phyloP scores from a whole-genome alignment of 2,797 vertebrate species.

The Hylomyscus alleni region DNA sequence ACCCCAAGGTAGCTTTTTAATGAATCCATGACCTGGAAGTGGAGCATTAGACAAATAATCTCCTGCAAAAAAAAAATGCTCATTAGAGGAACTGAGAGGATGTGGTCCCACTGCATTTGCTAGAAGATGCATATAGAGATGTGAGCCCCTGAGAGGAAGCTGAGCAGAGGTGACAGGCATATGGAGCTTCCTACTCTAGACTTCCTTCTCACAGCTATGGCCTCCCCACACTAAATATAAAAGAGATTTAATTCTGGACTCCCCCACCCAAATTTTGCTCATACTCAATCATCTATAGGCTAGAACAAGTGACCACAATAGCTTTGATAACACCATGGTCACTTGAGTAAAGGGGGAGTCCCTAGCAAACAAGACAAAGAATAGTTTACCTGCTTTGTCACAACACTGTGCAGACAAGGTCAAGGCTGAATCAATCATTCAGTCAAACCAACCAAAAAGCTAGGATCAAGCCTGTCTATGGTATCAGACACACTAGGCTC shows the following conservation, averaged over 20 bases:
- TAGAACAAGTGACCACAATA: slow-evolving; percentile 23
- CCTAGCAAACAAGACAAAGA: background rate
- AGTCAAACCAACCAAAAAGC: background rate
- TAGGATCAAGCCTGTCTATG: background rate
- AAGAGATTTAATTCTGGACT: background rate
- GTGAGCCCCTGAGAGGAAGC: background rate
- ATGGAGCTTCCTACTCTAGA: background rate
- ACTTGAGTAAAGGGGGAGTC: background rate
- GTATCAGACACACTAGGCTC: background rate
- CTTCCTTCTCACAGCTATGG: background rate
- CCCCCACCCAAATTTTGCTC: background rate
- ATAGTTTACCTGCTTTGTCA: background rate
- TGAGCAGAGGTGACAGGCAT: background rate
- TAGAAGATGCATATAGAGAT: too few relatives aligned
- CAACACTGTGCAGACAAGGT: background rate
- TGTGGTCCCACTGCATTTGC: background rate
- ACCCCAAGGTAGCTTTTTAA: slow-evolving; percentile 81
- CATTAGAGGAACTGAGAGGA: background rate
- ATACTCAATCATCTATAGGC: background rate
- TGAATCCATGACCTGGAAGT: slow-evolving; percentile 43
- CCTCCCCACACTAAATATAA: background rate
- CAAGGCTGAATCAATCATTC: background rate
- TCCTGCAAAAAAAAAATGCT: background rate
- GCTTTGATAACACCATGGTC: background rate
- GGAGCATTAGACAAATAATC: background rate